Evolutionary conservation across 2,113 vertebrate species (phyloP).

Genomic region (Arizona elegans): DNA sequence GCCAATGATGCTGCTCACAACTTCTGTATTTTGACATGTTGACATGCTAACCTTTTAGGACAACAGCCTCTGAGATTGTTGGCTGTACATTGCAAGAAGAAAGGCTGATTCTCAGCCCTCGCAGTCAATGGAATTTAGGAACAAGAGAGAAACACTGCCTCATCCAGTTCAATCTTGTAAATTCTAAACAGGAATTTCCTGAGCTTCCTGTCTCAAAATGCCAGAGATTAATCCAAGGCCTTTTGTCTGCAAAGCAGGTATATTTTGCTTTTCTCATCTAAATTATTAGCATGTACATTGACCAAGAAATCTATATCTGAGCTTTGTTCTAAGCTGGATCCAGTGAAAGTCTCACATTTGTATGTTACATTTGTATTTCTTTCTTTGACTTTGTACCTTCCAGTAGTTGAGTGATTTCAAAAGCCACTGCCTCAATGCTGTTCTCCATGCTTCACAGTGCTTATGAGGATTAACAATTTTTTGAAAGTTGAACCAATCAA

Average conservation of each 20-base stretch:
- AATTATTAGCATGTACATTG: background rate
- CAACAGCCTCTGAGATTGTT: background rate
- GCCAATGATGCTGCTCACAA: conserved; percentile 6
- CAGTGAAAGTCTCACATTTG: background rate
- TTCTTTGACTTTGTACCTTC: background rate
- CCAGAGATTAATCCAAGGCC: background rate
- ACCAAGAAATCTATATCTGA: background rate
- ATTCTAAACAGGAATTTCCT: background rate
- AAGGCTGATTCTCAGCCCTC: background rate
- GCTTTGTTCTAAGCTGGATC: background rate
- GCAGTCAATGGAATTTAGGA: background rate
- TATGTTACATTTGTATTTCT: background rate
- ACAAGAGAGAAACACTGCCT: background rate
- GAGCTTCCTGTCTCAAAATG: background rate
- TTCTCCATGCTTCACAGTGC: background rate
- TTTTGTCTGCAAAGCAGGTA: background rate
- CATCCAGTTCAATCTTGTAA: background rate
- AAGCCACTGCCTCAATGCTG: background rate
- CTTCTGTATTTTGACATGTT: background rate
- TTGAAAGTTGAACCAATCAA: background rate
- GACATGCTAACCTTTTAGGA: background rate
- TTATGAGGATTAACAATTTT: background rate
- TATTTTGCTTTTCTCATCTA: background rate
- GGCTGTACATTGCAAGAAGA: background rate
- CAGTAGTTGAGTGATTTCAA: background rate